These are phyloP conservation scores for Volucella zonaria DNA, from an alignment of 2,888 invertebrate genomes.

Conservation along the genomic window DNA sequence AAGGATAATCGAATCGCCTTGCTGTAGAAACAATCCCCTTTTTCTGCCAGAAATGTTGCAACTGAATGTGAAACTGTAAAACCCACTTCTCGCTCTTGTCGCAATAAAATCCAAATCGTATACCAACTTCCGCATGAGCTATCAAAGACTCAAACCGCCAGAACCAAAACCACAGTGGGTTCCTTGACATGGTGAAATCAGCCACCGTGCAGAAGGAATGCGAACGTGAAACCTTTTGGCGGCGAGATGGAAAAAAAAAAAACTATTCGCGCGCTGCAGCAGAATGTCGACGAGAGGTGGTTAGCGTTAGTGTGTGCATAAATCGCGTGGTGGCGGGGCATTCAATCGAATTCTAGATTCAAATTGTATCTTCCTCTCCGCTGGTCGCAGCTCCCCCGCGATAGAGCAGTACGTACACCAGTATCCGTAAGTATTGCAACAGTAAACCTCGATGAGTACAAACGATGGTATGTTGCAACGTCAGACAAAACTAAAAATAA, in stretches of 20 bases:
- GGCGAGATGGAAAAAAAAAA: constrained; percentile 31
- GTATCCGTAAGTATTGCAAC: constrained; percentile 30
- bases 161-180: constrained; percentile 18
- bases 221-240: constrained; percentile 40
- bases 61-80: constrained; percentile 40
- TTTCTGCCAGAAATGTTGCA: neutral
- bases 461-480: constrained; percentile 38
- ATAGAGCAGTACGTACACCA: neutral
- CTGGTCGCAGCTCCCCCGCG: neutral
- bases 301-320: constrained; percentile 17
- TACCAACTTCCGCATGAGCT: constrained; percentile 62
- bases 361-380: constrained; percentile 38
- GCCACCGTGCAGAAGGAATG: neutral
- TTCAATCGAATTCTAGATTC: constrained; percentile 55
- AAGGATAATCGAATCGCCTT: constrained; percentile 51
- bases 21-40: neutral
- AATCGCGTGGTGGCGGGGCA: constrained; percentile 33
- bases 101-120: constrained; percentile 61
- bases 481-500: constrained; percentile 17
- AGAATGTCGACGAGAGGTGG: constrained; percentile 7
- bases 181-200: constrained; percentile 50
- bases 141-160: constrained; percentile 62
- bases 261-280: constrained; percentile 3
- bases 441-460: constrained; percentile 28
- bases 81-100: constrained; percentile 23